Conservation (phyloP, 2,113 vertebrate genomes). For the Hoplias malabaricus region DNA sequence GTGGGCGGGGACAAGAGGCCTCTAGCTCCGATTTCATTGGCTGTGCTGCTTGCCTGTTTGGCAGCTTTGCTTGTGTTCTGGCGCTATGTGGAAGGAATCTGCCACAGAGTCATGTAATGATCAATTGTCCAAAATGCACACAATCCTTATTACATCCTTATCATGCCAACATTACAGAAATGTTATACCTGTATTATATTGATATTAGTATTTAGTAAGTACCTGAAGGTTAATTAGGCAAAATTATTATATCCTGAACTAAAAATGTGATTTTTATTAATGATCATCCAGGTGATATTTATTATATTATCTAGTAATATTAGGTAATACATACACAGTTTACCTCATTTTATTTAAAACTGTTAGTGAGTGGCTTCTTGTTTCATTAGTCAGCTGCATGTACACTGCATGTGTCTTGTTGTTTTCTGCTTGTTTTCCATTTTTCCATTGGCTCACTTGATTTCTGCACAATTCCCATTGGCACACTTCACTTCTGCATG, state of each 20-base stretch:
- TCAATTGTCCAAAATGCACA: constrained; percentile 44
- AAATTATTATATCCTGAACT: neutral
- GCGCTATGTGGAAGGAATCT: constrained; percentile 67
- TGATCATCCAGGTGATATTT: neutral
- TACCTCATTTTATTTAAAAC: neutral
- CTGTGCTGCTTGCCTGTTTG: constrained; percentile 73
- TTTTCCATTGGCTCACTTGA: neutral
- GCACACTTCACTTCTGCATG: constrained; percentile 7
- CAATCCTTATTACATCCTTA: neutral
- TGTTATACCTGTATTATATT: too few relatives aligned
- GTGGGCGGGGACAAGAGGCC: constrained; percentile 56
- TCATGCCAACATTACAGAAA: too few relatives aligned
- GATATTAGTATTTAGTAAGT: too few relatives aligned
- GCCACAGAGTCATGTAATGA: constrained; percentile 64
- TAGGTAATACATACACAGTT: neutral
- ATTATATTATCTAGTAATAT: neutral
- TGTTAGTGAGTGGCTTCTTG: neutral
- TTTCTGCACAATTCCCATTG: constrained; percentile 17
- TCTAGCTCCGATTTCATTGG: constrained; percentile 64
- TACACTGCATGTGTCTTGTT: neutral
- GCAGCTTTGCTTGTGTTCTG: constrained; percentile 68
- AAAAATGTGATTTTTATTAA: neutral
- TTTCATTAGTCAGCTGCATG: constrained; percentile 4
- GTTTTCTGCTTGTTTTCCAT: neutral
- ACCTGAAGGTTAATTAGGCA: too few relatives aligned